Evolutionary conservation across 2,888 invertebrate genomes (phyloP).

Genomic region (Nomada ferruginata): DNA sequence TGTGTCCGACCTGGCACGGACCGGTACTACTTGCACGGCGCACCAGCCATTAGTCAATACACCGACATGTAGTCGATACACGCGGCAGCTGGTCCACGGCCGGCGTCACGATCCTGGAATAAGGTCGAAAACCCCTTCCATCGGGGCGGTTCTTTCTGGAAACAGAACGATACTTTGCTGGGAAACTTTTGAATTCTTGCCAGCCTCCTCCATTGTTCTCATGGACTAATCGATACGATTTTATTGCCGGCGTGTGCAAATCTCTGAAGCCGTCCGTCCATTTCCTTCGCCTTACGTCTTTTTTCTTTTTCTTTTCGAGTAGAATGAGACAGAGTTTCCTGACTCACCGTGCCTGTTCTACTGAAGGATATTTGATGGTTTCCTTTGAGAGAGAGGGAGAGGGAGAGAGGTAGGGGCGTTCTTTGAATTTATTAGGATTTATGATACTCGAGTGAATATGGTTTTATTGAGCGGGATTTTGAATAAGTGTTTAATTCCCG

Average conservation of each 20-base stretch:
- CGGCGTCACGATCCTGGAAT: conserved; percentile 27
- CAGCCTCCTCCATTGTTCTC: conserved; percentile 63
- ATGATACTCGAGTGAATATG: no score
- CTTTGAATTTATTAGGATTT: no score
- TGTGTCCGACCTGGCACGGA: conserved; percentile 74
- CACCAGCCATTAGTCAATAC: conserved; percentile 69
- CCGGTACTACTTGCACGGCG: conserved; percentile 74
- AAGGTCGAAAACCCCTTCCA: conserved; percentile 54
- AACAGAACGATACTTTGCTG: conserved; percentile 50
- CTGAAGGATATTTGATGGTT: no score
- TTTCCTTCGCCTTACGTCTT: neutral
- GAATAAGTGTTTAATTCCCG: neutral
- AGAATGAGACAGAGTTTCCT: neutral
- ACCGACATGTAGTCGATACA: conserved; percentile 63
- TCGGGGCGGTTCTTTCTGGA: conserved; percentile 32
- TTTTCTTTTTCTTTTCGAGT: no score
- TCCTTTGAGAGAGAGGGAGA: neutral
- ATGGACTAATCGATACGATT: conserved; percentile 51
- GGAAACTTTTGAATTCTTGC: conserved; percentile 63
- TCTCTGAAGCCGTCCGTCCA: neutral
- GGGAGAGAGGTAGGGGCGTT: no score
- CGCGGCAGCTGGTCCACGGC: conserved; percentile 20
- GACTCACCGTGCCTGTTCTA: neutral
- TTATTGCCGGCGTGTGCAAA: conserved; percentile 54
- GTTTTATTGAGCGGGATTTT: neutral